phyloP scores from a whole-genome alignment of 1,140 invertebrate genomes.

The Drosophila setifemur region DNA sequence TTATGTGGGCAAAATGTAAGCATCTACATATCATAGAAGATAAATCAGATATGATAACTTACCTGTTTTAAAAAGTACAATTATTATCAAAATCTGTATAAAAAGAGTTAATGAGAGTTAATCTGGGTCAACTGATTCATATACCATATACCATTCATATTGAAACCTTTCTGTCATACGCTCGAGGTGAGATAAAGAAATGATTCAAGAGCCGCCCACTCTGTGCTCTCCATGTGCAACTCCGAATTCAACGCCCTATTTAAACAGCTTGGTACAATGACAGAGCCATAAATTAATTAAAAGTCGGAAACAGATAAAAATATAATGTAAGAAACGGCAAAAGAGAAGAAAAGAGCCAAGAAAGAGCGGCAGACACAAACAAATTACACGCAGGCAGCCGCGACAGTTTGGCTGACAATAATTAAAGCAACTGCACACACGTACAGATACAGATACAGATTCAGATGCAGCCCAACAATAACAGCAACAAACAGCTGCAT shows the following conservation, averaged over 20 bases:
- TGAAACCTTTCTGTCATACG: background rate
- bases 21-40: no score
- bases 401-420: constrained; percentile 70
- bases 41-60: no score
- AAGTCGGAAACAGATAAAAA: constrained; percentile 74
- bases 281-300: constrained; percentile 73
- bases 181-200: background rate
- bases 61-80: no score
- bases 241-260: constrained; percentile 45
- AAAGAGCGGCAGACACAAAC: constrained; percentile 21
- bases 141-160: no score
- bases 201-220: background rate
- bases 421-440: constrained; percentile 62
- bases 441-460: no score
- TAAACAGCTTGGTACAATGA: constrained; percentile 35
- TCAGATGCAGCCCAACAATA: no score
- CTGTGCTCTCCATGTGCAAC: background rate
- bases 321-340: constrained; percentile 33
- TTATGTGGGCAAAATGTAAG: no score
- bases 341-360: background rate
- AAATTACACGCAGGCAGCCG: constrained; percentile 37
- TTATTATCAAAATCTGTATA: no score
- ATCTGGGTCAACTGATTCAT: no score
- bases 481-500: constrained; percentile 64
- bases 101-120: no score